Base-by-base conservation (phyloP, 2,888 invertebrate species). In the Drosophila limbata region DNA sequence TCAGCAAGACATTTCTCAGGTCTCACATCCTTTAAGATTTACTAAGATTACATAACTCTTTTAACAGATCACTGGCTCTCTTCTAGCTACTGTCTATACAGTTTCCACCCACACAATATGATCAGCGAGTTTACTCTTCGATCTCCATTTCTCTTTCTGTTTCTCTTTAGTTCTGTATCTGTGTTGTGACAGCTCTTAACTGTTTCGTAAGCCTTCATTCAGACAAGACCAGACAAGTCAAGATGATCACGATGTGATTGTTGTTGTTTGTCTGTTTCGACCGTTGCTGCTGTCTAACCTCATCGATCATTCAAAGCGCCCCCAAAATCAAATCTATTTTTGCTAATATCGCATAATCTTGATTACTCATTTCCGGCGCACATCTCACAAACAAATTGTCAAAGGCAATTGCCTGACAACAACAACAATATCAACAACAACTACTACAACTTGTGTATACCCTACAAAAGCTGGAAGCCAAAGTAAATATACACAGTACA, bases 301-400 rank as follows among this genome's bases (percentile, higher is more conserved):
- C 84, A 87, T 84, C 84, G 79, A 84, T 84, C 83, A 83, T 79
- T 67, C 52, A 69, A 74, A 74, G 79, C 73, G 69, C 66, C 64
- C 80, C 72, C 77, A 84, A 84, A 87, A 82, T 84, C 87, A 77
- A 87, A 81, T 83, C 78, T 81, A 73, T 84, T 87, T 84, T 84
- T 72, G 84, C 84, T 82, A 84, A 84, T 87, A 84, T 87, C 85
- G 69, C 80, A 87, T 78, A 84, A 85, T 85, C 88, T 88, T 85
- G 86, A 85, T 85, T 86, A 88, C 81, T 86, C 86, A 85, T 85
- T 85, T 85, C 84, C 84, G 84, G 82, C 73, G 85, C 81, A 77
- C 79, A 81, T 79, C 88, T 73, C 73, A 78, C 67, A 42, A 73
- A 75, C 80, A 71, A 82, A 80, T 80, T 88, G 77, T 77, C 85